Evolutionary conservation across 2,797 vertebrate species (phyloP).

Genomic region (Synanceia verrucosa): DNA sequence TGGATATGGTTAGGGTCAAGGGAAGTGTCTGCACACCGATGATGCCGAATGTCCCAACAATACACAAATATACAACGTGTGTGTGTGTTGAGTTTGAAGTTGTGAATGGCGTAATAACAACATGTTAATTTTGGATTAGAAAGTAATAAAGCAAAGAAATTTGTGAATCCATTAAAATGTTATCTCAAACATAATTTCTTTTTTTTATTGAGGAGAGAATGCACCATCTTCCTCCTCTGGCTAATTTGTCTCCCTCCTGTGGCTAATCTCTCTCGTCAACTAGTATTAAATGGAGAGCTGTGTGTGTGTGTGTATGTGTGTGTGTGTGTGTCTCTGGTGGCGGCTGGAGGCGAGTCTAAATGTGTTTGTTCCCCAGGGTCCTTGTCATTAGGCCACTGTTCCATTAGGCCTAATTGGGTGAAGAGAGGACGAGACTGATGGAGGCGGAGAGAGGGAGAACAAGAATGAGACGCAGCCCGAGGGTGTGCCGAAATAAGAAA

Average conservation of each 20-base stretch:
- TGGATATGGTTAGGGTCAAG: too few relatives aligned
- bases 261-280: conserved; percentile 43
- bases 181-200: neutral
- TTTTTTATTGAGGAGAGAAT: neutral
- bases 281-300: conserved; percentile 58
- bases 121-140: neutral
- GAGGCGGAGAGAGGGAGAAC: conserved; percentile 16
- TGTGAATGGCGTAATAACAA: neutral
- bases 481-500: conserved; percentile 14
- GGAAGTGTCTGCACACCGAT: too few relatives aligned
- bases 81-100: too few relatives aligned
- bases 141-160: neutral
- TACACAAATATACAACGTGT: too few relatives aligned
- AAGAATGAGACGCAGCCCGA: conserved; percentile 41
- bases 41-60: too few relatives aligned
- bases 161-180: neutral
- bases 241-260: conserved; percentile 34
- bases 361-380: conserved; percentile 75
- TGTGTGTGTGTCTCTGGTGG: conserved; percentile 48
- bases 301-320: too few relatives aligned
- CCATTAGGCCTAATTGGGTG: conserved; percentile 80
- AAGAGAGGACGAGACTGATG: conserved; percentile 55
- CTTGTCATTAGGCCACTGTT: conserved; percentile 73
- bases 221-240: conserved; percentile 8
- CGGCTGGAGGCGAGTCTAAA: conserved; percentile 67